These are phyloP conservation scores for Ramphastos sulfuratus DNA, from an alignment of 2,113 vertebrate species.

Conservation along the genomic window DNA sequence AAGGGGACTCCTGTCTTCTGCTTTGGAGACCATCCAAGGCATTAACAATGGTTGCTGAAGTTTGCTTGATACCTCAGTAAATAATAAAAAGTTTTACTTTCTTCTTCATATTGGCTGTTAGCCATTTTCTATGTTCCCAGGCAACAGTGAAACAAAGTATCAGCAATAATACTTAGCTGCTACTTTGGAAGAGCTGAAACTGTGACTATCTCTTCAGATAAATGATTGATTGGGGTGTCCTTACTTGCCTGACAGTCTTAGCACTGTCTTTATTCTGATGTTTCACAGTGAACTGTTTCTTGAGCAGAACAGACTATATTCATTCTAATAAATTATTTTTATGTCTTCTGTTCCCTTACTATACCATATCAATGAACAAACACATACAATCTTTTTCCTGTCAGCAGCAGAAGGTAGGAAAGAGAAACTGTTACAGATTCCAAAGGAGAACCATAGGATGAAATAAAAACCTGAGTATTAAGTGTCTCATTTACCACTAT, in stretches of 20 bases:
- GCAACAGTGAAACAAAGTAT: not conserved
- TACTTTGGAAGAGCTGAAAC: not conserved
- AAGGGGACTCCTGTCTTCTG: not conserved
- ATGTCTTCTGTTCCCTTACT: not conserved
- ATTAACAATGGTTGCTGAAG: constrained; percentile 26
- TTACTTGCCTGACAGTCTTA: not conserved
- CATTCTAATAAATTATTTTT: not conserved
- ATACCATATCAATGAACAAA: not conserved
- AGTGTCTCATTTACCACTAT: not conserved
- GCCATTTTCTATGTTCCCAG: not conserved
- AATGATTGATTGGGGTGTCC: not conserved
- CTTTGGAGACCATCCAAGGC: not conserved
- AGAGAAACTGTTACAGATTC: not conserved
- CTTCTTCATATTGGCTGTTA: constrained; percentile 13
- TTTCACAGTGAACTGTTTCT: not conserved
- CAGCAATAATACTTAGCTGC: not conserved
- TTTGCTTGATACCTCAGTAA: constrained; percentile 40
- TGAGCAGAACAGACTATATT: not conserved
- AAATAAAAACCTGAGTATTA: not conserved
- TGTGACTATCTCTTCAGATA: not conserved
- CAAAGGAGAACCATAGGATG: not conserved
- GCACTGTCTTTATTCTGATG: not conserved
- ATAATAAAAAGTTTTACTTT: constrained; percentile 23
- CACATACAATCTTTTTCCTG: not conserved
- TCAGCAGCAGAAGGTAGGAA: not conserved